phyloP scores from a whole-genome alignment of 2,797 vertebrate genomes.

The Tadarida brasiliensis region DNA sequence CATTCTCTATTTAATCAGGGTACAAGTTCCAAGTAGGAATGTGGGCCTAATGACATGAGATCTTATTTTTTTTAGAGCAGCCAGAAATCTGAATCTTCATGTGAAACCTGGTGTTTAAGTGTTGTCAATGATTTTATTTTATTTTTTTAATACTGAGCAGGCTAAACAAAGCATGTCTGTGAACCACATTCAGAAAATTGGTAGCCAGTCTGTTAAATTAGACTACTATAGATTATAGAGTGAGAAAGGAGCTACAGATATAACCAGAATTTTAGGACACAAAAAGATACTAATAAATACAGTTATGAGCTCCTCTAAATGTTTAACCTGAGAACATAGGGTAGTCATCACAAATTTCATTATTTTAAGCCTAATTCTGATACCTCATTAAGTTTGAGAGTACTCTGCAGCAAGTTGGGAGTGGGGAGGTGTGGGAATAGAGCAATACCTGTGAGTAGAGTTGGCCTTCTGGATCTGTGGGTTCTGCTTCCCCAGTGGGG shows the following conservation, averaged over 20 bases:
- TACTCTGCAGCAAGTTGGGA: neutral
- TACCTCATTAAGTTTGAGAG: neutral
- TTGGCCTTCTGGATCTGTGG: neutral
- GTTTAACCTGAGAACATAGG: neutral
- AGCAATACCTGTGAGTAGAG: neutral
- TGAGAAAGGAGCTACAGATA: neutral
- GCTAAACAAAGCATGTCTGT: constrained; percentile 37
- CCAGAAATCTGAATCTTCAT: neutral
- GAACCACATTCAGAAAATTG: neutral
- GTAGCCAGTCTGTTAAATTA: neutral
- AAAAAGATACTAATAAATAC: neutral
- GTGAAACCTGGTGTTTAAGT: constrained; percentile 51
- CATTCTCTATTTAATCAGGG: neutral
- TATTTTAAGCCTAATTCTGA: constrained; percentile 11
- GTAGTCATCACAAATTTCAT: neutral
- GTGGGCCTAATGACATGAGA: neutral
- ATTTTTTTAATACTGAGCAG: neutral
- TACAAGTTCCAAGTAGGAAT: constrained; percentile 1
- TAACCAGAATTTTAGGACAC: neutral
- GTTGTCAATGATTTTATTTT: constrained; percentile 2
- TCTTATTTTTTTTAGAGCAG: constrained; percentile 7
- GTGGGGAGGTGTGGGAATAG: neutral
- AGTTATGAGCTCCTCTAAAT: neutral
- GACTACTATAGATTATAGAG: neutral
- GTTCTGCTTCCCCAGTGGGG: neutral